Percentiles rank a stretch among this genome's conserved stretches.
phyloP scores from a whole-genome alignment of 2,888 invertebrate genomes.

The Geotrupes spiniger region DNA sequence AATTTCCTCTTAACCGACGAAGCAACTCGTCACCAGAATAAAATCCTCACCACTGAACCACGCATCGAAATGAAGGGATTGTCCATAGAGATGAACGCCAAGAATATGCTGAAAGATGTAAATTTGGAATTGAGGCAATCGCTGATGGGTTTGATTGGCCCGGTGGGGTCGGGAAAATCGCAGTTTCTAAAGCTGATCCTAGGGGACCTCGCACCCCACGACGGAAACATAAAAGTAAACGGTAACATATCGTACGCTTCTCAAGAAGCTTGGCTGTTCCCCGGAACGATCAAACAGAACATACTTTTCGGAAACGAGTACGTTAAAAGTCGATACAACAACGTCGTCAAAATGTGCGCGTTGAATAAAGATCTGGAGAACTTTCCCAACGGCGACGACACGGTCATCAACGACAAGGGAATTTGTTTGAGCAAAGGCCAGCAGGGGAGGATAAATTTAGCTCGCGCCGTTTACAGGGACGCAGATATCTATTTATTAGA shows the following conservation, averaged over 20 bases:
- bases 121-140: slow-evolving; percentile 48
- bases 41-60: slow-evolving; percentile 10
- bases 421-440: slow-evolving; percentile 81
- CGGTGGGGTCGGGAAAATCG: slow-evolving; percentile 65
- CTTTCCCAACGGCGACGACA: slow-evolving; percentile 71
- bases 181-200: slow-evolving; percentile 48
- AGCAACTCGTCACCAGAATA: slow-evolving; percentile 10
- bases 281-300: slow-evolving; percentile 67
- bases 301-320: slow-evolving; percentile 69
- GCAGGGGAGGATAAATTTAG: slow-evolving; percentile 75
- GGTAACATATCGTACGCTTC: slow-evolving; percentile 57
- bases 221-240: slow-evolving; percentile 49
- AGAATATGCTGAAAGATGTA: slow-evolving; percentile 47
- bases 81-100: slow-evolving; percentile 10
- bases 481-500: slow-evolving; percentile 77
- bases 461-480: slow-evolving; percentile 70
- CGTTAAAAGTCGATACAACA: slow-evolving; percentile 56
- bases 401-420: slow-evolving; percentile 77
- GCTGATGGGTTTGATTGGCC: slow-evolving; percentile 58
- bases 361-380: slow-evolving; percentile 66
- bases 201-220: slow-evolving; percentile 46
- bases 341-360: slow-evolving; percentile 63
- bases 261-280: slow-evolving; percentile 63
- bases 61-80: slow-evolving; percentile 14
- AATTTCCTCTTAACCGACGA: slow-evolving; percentile 54